Percentiles rank a stretch among this genome's conserved stretches.
phyloP scores from a whole-genome alignment of 2,888 invertebrate species.

The Pteria penguin region DNA sequence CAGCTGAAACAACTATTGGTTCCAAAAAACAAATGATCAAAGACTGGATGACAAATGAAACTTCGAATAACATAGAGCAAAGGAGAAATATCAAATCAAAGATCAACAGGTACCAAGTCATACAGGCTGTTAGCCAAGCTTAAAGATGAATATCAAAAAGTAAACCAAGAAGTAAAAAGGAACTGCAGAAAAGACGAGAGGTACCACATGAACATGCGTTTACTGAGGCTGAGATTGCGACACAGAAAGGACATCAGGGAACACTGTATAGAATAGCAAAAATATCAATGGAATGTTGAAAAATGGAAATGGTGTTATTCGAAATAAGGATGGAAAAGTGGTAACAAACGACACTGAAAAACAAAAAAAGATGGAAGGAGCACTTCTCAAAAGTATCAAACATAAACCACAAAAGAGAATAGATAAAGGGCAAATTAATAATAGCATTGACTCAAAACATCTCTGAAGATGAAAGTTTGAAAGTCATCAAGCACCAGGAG shows the following conservation, averaged over 20 bases:
- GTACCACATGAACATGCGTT: neutral
- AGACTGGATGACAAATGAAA: neutral
- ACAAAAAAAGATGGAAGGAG: neutral
- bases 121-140: neutral
- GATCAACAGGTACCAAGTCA: neutral
- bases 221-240: neutral
- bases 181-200: too few relatives aligned
- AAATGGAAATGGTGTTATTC: neutral
- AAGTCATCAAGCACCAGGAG: neutral
- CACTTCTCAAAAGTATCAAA: neutral
- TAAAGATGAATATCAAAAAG: neutral
- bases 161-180: neutral
- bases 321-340: neutral
- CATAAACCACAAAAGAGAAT: neutral
- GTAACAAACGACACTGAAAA: neutral
- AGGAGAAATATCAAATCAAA: neutral
- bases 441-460: neutral
- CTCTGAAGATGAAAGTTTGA: neutral
- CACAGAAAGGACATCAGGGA: neutral
- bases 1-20: too few relatives aligned
- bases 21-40: too few relatives aligned
- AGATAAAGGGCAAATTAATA: neutral
- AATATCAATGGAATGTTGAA: neutral
- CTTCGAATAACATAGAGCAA: neutral
- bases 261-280: neutral